Percentiles rank a stretch among this genome's conserved stretches.
Evolutionary conservation across 1,140 invertebrate genomes (phyloP).

Genomic region (Pseudachorutes palmiensis): DNA sequence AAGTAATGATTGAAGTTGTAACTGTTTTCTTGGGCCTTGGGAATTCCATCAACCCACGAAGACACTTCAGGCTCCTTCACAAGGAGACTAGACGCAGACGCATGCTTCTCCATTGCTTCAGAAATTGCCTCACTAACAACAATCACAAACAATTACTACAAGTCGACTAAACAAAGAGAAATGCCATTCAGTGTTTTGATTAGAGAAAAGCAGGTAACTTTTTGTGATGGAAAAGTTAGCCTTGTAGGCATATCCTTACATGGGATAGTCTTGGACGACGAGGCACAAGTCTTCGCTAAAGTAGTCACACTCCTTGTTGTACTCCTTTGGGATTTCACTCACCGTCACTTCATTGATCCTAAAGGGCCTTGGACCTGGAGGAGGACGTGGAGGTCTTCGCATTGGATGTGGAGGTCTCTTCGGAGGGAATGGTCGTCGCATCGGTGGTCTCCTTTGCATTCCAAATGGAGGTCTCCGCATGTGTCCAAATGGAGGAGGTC

Average conservation of each 20-base stretch:
- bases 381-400: neutral
- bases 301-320: slow-evolving; percentile 53
- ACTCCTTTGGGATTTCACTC: slow-evolving; percentile 32
- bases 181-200: slow-evolving; percentile 5
- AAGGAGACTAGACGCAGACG: slow-evolving; percentile 58
- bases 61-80: slow-evolving; percentile 44
- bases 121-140: slow-evolving; percentile 62
- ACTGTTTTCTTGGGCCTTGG: slow-evolving; percentile 49
- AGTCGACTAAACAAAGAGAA: slow-evolving; percentile 10
- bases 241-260: slow-evolving; percentile 57
- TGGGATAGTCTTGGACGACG: slow-evolving; percentile 63
- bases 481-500: neutral
- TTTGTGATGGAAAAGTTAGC: neutral
- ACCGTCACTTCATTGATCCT: slow-evolving; percentile 36
- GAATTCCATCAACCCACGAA: slow-evolving; percentile 50
- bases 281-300: slow-evolving; percentile 68
- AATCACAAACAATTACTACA: slow-evolving; percentile 17
- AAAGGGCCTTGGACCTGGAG: slow-evolving; percentile 17
- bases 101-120: slow-evolving; percentile 60
- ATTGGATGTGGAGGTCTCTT: neutral
- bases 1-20: slow-evolving; percentile 54
- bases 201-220: slow-evolving; percentile 9
- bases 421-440: slow-evolving; percentile 8
- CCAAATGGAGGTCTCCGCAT: slow-evolving; percentile 1
- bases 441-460: slow-evolving; percentile 3